phyloP scores from a whole-genome alignment of 2,113 vertebrate species.

The Coryphaenoides rupestris region DNA sequence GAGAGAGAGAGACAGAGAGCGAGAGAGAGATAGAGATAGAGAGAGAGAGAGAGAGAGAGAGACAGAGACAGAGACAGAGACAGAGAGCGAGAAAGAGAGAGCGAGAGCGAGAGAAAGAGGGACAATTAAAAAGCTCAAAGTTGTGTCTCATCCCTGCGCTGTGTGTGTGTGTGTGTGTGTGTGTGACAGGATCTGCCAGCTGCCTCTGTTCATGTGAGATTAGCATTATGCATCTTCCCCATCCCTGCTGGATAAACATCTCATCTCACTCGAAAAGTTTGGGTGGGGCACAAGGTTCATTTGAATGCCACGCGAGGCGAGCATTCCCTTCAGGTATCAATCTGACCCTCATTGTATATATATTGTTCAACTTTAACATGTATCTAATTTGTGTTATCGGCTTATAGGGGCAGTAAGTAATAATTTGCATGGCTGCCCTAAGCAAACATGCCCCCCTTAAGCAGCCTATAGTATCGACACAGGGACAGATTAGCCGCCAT shows the following conservation, averaged over 20 bases:
- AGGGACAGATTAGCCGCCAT: conserved; percentile 91
- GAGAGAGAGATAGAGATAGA: no score
- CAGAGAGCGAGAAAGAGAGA: no score
- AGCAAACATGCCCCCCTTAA: conserved; percentile 98
- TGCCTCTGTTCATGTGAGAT: conserved; percentile 72
- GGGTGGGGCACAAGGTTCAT: conserved; percentile 70
- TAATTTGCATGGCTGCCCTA: conserved; percentile 99
- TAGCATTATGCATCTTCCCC: conserved; percentile 69
- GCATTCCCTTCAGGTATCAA: conserved; percentile 90
- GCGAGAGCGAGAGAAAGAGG: no score
- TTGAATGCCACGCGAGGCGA: conserved; percentile 71
- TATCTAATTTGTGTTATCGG: conserved; percentile 99
- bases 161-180: conserved; percentile 64
- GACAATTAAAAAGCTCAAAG: conserved; percentile 50
- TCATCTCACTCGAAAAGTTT: conserved; percentile 75
- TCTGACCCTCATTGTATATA: conserved; percentile 94
- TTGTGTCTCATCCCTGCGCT: conserved; percentile 72
- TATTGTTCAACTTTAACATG: conserved; percentile 99
- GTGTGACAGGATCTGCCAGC: conserved; percentile 72
- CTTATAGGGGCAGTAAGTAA: conserved; percentile 99
- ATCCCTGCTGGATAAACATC: conserved; percentile 68
- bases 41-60: no score
- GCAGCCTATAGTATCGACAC: conserved; percentile 91
- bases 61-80: no score
- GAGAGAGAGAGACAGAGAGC: no score